These are phyloP conservation scores for Neomonachus schauinslandi DNA, from an alignment of 2,113 vertebrate genomes.

Conservation along the genomic window DNA sequence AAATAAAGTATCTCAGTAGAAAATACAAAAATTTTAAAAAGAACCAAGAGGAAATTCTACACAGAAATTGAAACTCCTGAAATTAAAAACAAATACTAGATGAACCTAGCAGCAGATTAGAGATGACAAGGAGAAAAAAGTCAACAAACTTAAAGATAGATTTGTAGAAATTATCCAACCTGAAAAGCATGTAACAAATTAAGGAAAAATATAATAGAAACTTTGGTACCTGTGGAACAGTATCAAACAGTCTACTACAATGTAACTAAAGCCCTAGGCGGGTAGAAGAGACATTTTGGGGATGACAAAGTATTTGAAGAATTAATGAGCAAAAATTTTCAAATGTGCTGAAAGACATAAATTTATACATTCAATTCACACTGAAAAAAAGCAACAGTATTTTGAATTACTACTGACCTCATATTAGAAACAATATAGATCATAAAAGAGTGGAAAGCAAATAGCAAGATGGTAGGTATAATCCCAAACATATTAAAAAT, in stretches of 20 bases:
- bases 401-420: not conserved
- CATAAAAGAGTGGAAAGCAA: not conserved
- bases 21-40: not conserved
- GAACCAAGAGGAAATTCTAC: not conserved
- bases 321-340: not conserved
- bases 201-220: not conserved
- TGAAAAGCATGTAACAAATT: not conserved
- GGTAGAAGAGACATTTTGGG: not conserved
- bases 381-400: not conserved
- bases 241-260: not conserved
- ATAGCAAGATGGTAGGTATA: not conserved
- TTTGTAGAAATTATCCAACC: not conserved
- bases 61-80: not conserved
- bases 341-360: not conserved
- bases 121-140: not conserved
- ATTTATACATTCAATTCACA: not conserved
- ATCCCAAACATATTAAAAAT: not conserved
- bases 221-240: not conserved
- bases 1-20: not conserved
- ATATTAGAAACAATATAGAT: not conserved
- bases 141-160: not conserved
- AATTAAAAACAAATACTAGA: not conserved
- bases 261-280: not conserved
- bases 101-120: not conserved
- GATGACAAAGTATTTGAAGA: not conserved